phyloP scores from a whole-genome alignment of 1,140 invertebrate species.

The Drepana arcuata region DNA sequence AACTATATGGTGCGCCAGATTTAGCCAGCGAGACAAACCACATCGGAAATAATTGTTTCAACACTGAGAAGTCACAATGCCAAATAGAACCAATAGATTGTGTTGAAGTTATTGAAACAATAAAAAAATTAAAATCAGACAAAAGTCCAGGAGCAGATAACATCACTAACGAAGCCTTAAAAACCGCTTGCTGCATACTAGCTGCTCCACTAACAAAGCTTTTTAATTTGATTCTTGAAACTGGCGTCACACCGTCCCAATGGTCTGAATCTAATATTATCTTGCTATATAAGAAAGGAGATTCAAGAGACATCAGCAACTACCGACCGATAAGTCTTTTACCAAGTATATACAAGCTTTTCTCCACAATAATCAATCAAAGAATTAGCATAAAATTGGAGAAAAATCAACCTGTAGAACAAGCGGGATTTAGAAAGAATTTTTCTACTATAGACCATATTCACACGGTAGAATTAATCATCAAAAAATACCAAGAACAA shows the following conservation, averaged over 20 bases:
- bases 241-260: not conserved
- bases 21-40: not conserved
- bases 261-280: not conserved
- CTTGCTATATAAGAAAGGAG: not conserved
- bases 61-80: not conserved
- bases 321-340: not conserved
- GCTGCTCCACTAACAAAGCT: not conserved
- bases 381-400: not conserved
- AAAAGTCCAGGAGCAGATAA: not conserved
- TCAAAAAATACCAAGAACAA: not conserved
- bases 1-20: not conserved
- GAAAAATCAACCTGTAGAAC: not conserved
- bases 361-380: not conserved
- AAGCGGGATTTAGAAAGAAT: not conserved
- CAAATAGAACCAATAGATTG: not conserved
- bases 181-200: not conserved
- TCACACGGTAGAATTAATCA: not conserved
- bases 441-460: not conserved
- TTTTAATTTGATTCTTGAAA: not conserved
- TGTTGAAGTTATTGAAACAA: not conserved
- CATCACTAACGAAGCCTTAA: not conserved
- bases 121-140: not conserved
- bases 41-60: not conserved
- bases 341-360: not conserved
- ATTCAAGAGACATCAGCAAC: not conserved